Base-by-base conservation (phyloP, 2,113 vertebrate species). In the Pseudonaja textilis region DNA sequence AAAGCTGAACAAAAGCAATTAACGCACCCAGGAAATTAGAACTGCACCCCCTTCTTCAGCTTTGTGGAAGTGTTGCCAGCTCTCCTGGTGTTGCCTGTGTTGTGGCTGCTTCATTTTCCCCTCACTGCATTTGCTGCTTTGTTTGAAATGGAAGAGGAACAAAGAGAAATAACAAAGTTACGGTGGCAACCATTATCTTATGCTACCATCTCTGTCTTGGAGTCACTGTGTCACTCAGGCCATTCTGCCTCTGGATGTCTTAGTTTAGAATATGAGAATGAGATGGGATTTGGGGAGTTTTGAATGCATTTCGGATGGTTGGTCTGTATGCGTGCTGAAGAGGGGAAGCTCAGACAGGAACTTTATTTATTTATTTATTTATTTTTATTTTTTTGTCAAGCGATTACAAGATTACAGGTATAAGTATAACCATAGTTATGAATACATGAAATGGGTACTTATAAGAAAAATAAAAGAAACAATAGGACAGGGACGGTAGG, bases 141-240 rank as follows among this genome's bases (percentile, higher is more conserved):
- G 86, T 52, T 69, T 85, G 92, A 64, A 93, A 92, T 34, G 22
- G 69, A 29, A 86, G 89, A 88, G 56, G 93, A 92, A 92, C 85
- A 91, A 93, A 45, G 42, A 50, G 6, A 45, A 55, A 55, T 34
- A 16, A 23, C 3, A 18, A 89, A 45, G 42, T 22, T 20, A 16
- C 3, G n/a, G 2, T 10, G 26, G 8, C 10, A 55, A 50, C 39
- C 52, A 10, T 11, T 20, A 3, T 20, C n/a, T 18, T 59, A 54
- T 88, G 14, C 34, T 89, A n/a, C 50, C 5, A 34, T 45, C 18
- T 45, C 61, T 9, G 2, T 34, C 47, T 74, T 81, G 45, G 88
- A 29, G 34, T 59, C 89, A 8, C 9, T 57, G 42, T 59, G 12
- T 14, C 39, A 34, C 54, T 34, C 87, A 81, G 64, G 50, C 29